These are phyloP conservation scores for Lontra canadensis DNA, from an alignment of 2,113 vertebrate species.

Conservation along the genomic window DNA sequence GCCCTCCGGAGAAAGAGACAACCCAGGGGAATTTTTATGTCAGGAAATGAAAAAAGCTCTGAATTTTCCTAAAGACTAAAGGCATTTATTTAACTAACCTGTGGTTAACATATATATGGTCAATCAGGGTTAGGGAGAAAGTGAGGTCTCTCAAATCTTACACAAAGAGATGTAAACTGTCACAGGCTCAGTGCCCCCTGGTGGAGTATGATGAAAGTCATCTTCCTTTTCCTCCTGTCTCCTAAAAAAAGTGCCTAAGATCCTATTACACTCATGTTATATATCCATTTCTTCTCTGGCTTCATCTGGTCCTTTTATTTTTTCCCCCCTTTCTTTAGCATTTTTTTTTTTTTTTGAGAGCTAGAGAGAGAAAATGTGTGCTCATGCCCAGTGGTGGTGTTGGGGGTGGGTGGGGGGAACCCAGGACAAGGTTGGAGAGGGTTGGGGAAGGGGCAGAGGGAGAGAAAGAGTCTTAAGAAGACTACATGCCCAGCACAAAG, in stretches of 20 bases:
- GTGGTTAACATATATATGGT: background rate
- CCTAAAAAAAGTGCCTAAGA: background rate
- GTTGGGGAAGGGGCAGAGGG: background rate
- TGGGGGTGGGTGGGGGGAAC: too few species aligned
- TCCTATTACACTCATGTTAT: rapidly evolving
- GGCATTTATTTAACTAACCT: background rate
- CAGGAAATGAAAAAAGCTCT: constrained; percentile 14
- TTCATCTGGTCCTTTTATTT: background rate
- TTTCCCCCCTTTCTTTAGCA: too few species aligned
- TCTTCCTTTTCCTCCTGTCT: background rate
- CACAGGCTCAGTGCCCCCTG: background rate
- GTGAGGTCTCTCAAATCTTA: background rate
- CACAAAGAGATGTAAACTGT: background rate
- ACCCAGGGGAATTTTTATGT: background rate
- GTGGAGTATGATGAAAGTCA: background rate
- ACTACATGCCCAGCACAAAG: background rate
- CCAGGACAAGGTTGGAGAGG: background rate
- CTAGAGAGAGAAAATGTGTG: background rate
- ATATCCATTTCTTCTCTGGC: background rate
- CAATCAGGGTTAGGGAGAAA: background rate
- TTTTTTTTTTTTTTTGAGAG: background rate
- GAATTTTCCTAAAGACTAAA: constrained; percentile 24
- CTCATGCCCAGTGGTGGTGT: background rate
- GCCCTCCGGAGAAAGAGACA: background rate
- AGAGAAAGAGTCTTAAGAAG: background rate